Evolutionary conservation across 2,888 invertebrate species (phyloP), one percentile per base, ranked within the genome.

Genomic region (Calameuta pallipes): DNA sequence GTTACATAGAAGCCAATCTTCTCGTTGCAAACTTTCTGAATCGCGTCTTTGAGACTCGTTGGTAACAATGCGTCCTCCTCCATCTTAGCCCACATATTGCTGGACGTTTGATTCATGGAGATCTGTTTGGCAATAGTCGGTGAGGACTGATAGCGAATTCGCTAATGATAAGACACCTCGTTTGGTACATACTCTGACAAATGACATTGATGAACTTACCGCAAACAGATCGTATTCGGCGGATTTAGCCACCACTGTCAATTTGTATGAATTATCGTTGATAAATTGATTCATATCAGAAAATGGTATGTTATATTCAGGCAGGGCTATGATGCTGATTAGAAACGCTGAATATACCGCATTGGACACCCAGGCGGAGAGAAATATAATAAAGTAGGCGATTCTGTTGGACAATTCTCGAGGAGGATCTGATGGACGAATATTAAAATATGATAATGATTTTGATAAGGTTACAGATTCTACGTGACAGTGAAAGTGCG

Each of bases 301-400:
- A 76, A 91, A 91, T 4, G 89, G 89, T 73, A 89, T 78, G 34
- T 36, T 81, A 3, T 80, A 74, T 11, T 80, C 77, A 9, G 78
- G 76, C 9, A 86, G 79, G 4, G 88, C 85, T 36, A 88, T 76
- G 36, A 82, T 88, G 30, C 87, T 87, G 41, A 87, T 87, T 73
- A 90, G 83, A 35, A 87, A 85, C 1, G 88, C 90, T 6, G 89
- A 88, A 77, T 89, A 90, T 15, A 87, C 84, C 0, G 87, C 83
- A 37, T 84, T 80, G 1, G 87, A 80, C 11, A 90, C 78, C 33
- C 90, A 70, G 1, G 89, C 85, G 15, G 87, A 85, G 1, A 87
- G 11, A 75, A 86, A 89, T 74, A 88, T 84, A n/a, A 88, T 86
- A 68, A 89, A 80, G 79, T 87, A 86, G 41, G 85, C 87, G 31